Percentiles rank a stretch among this genome's conserved stretches.
phyloP scores from a whole-genome alignment of 2,113 vertebrate species.

The Dromaius novaehollandiae region DNA sequence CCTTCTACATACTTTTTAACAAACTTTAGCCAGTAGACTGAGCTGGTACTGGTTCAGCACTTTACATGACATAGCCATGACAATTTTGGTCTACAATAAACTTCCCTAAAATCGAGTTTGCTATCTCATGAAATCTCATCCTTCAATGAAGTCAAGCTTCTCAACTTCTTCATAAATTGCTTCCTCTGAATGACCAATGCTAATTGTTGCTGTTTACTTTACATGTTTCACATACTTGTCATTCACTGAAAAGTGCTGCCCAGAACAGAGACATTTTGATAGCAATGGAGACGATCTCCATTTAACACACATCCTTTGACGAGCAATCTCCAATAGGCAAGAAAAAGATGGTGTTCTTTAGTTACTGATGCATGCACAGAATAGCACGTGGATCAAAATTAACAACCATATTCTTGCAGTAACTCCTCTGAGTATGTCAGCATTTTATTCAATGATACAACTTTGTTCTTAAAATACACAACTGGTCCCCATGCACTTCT shows the following conservation, averaged over 20 bases:
- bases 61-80: background rate
- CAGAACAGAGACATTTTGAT: background rate
- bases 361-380: accelerated
- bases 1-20: background rate
- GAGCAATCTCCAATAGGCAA: background rate
- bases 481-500: background rate
- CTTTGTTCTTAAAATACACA: background rate
- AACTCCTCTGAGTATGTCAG: background rate
- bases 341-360: background rate
- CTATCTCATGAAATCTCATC: background rate
- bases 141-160: background rate
- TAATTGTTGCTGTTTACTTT: background rate
- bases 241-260: background rate
- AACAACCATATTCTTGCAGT: background rate
- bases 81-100: background rate
- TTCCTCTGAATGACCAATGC: background rate
- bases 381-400: background rate
- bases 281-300: background rate
- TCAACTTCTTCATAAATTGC: background rate
- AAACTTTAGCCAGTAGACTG: background rate
- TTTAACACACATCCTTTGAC: background rate
- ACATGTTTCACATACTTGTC: background rate
- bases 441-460: background rate
- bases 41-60: background rate
- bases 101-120: background rate